phyloP scores from a whole-genome alignment of 2,113 vertebrate genomes.

The Melanostigma gelatinosum region DNA sequence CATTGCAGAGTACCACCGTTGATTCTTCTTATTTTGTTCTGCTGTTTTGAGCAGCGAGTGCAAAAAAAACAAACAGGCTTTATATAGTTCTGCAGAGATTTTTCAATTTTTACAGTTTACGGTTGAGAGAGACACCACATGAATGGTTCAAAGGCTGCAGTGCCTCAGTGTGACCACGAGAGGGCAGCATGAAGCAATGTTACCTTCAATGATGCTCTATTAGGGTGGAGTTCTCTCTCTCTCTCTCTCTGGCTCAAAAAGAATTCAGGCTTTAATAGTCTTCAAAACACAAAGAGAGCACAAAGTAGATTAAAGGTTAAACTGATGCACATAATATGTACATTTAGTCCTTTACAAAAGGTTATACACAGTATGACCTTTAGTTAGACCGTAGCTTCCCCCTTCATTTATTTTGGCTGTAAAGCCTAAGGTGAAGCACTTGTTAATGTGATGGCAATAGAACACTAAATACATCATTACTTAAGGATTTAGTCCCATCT shows the following conservation, averaged over 20 bases:
- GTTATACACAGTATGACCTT: neutral
- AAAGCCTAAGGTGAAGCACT: neutral
- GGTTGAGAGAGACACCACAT: neutral
- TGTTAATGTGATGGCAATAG: conserved; percentile 27
- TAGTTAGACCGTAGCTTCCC: neutral
- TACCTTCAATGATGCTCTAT: neutral
- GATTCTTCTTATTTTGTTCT: neutral
- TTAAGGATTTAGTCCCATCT: neutral
- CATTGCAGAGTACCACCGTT: neutral
- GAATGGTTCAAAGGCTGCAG: neutral
- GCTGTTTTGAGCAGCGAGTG: neutral
- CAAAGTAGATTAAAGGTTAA: neutral
- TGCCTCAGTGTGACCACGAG: neutral
- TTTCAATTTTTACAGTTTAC: neutral
- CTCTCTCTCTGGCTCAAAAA: neutral
- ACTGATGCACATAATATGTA: neutral
- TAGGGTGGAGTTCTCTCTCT: neutral
- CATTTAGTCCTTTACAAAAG: neutral
- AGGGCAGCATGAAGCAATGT: conserved; percentile 22
- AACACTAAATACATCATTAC: conserved; percentile 26
- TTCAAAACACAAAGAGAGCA: neutral
- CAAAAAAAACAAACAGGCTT: neutral
- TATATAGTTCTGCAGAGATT: neutral
- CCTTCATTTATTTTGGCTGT: neutral
- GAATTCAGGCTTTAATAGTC: neutral